Evolutionary conservation across 2,113 vertebrate genomes (phyloP), one percentile per base, ranked within the genome.

Genomic region (Hylia prasina): DNA sequence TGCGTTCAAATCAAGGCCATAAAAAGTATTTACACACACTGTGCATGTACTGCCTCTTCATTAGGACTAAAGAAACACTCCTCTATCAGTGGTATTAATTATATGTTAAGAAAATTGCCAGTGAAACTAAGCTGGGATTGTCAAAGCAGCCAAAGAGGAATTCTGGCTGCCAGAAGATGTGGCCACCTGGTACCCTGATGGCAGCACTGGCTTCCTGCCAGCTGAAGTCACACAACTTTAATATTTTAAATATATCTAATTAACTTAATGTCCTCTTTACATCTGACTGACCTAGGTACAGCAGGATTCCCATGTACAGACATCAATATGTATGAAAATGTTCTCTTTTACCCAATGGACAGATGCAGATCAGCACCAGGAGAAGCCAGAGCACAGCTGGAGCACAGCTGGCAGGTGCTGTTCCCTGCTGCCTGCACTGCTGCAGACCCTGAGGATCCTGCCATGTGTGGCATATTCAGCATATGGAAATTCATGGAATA

Each of bases 381-480:
- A 45, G 82, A 33, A 25, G 64, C 25, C 5, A 15, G 71, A 80
- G 81, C 69, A 28, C 27, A 37, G 39, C 33, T 15, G 44, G 51
- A 58, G 37, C 44, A 89, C 51, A 44, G 33, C 56, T 90, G 64
- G 64, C 68, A 64, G 51, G 4, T 3, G 28, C 65, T 25, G 27
- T 1, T 37, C 28, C 64, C 40, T 22, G 17, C 76, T 28, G 27
- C 7, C 58, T 4, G 53, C 6, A 4, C 47, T 30, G 19, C 69
- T 23, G 57, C 81, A 27, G 7, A 21, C 10, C 78, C 24, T 1
- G 3, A 2, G 4, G 48, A 19, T 42, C 31, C 66, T 11, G 64
- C 58, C 40, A 1, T 6, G 1, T 1, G n/a, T 39, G 42, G 66
- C n/a, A 48, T 0, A 12, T 35, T 23, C 47, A 22, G 63, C 24